Evolutionary conservation across 1,140 invertebrate genomes (phyloP).

Genomic region (Oryzaephilus surinamensis): DNA sequence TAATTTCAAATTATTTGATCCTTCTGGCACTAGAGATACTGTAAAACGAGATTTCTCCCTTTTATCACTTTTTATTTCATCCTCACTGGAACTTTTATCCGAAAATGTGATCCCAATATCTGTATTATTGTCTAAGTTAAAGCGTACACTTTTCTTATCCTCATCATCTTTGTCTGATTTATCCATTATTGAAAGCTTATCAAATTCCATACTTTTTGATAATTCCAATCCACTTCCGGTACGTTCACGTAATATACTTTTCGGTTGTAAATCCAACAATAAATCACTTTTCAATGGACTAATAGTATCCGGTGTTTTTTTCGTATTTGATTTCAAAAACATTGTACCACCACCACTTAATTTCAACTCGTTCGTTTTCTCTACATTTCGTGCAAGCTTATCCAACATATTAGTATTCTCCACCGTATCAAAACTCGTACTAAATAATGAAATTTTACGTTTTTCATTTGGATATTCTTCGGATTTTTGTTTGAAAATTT

Average conservation of each 20-base stretch:
- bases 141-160: slow-evolving; percentile 60
- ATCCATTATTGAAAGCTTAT: slow-evolving; percentile 29
- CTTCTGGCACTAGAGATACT: slow-evolving; percentile 14
- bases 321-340: slow-evolving; percentile 57
- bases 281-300: slow-evolving; percentile 16
- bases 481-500: slow-evolving; percentile 30
- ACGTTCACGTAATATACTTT: slow-evolving; percentile 60
- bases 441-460: not conserved
- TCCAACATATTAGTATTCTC: slow-evolving; percentile 22
- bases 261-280: slow-evolving; percentile 38
- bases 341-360: slow-evolving; percentile 50
- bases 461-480: slow-evolving; percentile 19
- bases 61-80: slow-evolving; percentile 22
- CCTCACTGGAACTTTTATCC: slow-evolving; percentile 29
- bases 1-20: slow-evolving; percentile 29
- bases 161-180: slow-evolving; percentile 42
- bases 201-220: slow-evolving; percentile 28
- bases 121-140: slow-evolving; percentile 43
- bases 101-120: slow-evolving; percentile 28
- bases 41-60: slow-evolving; percentile 20
- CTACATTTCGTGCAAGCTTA: slow-evolving; percentile 21
- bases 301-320: slow-evolving; percentile 24
- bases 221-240: slow-evolving; percentile 21
- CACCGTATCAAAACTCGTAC: slow-evolving; percentile 28
- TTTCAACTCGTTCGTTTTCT: slow-evolving; percentile 34